Base-by-base conservation (phyloP, 64 coral and sea anemone species). In the Acropora tenuis region DNA sequence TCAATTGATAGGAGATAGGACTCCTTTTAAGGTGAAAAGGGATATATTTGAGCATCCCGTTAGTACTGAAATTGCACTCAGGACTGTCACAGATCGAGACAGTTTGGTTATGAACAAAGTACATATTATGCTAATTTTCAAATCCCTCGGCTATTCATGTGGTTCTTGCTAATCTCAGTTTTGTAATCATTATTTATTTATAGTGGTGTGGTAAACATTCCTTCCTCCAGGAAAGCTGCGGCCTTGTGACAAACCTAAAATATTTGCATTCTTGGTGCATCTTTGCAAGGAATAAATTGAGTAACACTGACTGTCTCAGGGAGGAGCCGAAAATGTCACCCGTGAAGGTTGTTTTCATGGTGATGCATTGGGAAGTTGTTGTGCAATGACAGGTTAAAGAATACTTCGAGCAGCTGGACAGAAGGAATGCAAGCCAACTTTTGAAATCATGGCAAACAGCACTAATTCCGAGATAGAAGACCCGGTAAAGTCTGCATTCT, bases 381-480 rank as follows among this genome's bases (percentile, higher is more conserved):
- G 11, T 13, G 60, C 11, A 63, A 13, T 48, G 75, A 18, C n/a
- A 15, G 43, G 48, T 11, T 15, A 48, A n/a, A 78, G 8, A 78
- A 48, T 47, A 10, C 43, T 63, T 63, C 60, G 0, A 8, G 11
- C 13, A 63, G 45, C 4, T 16, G 6, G 10, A 47, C 75, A 48
- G 43, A 46, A 18, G 17, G 13, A 13, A 15, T 41, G 10, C 59
- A 69, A 1, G 3, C 17, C 52, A 52, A 78, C 7, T 15, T 41
- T 41, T 49, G 42, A 53, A 90, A 87, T 2, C 58, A 94, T 94
- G 92, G 43, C 50, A 61, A 94, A 94, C 92, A 83, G 50, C 47
- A 94, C 87, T 50, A 46, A 50, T 1, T 45, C 17, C 41, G 53
- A 69, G 16, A 55, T 83, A 48, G 69, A 58, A 48, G 41, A 67